These are phyloP conservation scores for Campoplex nolae DNA, from an alignment of 2,888 invertebrate species.

Conservation along the genomic window DNA sequence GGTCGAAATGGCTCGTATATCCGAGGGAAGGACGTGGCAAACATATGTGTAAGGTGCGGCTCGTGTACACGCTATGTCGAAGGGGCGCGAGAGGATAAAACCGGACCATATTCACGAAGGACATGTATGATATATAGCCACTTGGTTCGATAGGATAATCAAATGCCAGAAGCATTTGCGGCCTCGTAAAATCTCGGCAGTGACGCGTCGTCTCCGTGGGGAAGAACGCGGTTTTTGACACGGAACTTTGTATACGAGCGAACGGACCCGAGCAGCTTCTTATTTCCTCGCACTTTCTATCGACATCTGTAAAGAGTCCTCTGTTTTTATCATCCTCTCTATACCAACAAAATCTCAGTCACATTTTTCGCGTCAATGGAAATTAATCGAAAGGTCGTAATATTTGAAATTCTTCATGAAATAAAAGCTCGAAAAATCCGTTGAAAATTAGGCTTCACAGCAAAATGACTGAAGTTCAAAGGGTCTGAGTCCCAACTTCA, in stretches of 20 bases:
- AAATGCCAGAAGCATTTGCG: slow-evolving; percentile 66
- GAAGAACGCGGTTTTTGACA: neutral
- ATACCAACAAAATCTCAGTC: neutral
- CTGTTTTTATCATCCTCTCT: neutral
- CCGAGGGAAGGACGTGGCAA: neutral
- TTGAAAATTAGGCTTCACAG: too few relatives aligned
- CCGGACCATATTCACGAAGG: neutral
- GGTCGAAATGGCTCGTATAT: slow-evolving; percentile 6
- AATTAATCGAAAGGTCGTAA: neutral
- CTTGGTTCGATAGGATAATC: slow-evolving; percentile 58
- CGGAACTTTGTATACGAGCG: neutral
- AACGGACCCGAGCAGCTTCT: neutral
- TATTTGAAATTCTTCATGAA: neutral
- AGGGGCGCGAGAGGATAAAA: neutral
- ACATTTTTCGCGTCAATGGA: neutral
- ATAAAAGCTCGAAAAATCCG: neutral
- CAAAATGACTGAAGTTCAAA: too few relatives aligned
- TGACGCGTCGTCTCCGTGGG: neutral
- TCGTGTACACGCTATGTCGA: neutral
- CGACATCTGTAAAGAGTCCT: neutral
- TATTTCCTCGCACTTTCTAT: neutral
- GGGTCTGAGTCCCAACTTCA: too few relatives aligned
- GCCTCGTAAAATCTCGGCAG: slow-evolving; percentile 44
- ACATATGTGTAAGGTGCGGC: slow-evolving; percentile 2
- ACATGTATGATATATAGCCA: slow-evolving; percentile 37